Evolutionary conservation across 2,113 vertebrate genomes (phyloP), one percentile per base, ranked within the genome.

Genomic region (Ahaetulla prasina): DNA sequence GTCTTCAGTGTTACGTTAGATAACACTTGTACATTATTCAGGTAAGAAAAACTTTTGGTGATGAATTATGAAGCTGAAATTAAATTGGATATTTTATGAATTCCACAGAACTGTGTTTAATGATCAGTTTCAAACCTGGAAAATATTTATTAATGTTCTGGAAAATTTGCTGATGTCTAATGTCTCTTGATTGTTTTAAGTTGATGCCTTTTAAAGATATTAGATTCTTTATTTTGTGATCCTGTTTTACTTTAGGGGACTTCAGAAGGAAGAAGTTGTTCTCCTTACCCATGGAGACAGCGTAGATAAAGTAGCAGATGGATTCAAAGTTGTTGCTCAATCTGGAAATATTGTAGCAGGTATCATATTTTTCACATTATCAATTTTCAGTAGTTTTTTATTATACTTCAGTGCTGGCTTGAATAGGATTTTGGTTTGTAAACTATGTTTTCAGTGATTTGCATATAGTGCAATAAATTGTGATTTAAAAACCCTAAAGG

Each of bases 251-350:
- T 96, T 90, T 97, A 99, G 99, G 96, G 99, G 99, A 91, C 98
- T 99, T 94, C 98, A 99, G 97, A 99, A 99, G 96, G 99, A 99
- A 95, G 99, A 99, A 94, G 96, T 98, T 86, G 99, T 99, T 88
- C 97, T 99, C 89, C 97, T 99, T 94, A 99, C 99, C 49, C 99
- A 99, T 0, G 99, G 99, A 92, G 99, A 99, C 85, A 99, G 99
- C 1, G 99, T 99, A 94, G 99, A 99, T 97, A 99, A 99, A 97
- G 99, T 99, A 52, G 99, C 99, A 43, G 99, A 99, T 93, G 99
- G 99, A 85, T 99, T 99, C 97, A 99, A 99, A 96, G 98, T 99
- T 91, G 99, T 99, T 95, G 99, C 99, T 27, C 98, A 98, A 93
- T 99, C 99, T 94, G 99, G 99, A 92, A 99, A 98, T 96, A 99